Percentiles rank a stretch among this genome's conserved stretches.
phyloP scores from a whole-genome alignment of 2,113 vertebrate species.

The Oreochromis tanganicae region DNA sequence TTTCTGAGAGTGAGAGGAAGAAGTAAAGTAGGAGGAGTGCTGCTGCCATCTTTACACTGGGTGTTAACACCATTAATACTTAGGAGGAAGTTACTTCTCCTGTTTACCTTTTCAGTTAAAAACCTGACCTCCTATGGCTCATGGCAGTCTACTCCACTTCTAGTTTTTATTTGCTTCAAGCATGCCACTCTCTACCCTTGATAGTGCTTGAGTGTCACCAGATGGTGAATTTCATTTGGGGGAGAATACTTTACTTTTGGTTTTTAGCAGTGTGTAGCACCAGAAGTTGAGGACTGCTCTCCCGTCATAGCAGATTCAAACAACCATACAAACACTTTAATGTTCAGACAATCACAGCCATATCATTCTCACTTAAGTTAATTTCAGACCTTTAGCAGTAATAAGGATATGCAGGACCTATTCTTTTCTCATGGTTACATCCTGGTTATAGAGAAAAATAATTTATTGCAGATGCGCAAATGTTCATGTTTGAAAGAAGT shows the following conservation, averaged over 20 bases:
- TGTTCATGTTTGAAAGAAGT: constrained; percentile 32
- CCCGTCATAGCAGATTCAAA: not conserved
- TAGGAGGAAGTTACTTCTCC: constrained; percentile 3
- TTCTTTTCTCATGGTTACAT: constrained; percentile 10
- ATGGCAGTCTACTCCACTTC: not conserved
- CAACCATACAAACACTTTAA: not conserved
- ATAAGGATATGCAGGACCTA: not conserved
- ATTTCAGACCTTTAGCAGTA: not conserved
- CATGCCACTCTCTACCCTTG: not conserved
- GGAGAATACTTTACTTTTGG: not conserved
- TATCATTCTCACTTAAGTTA: not conserved
- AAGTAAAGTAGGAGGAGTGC: not conserved
- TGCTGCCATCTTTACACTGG: constrained; percentile 44
- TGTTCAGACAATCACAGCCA: constrained; percentile 60
- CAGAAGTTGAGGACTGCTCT: not conserved
- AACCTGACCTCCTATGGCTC: not conserved
- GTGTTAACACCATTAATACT: constrained; percentile 19
- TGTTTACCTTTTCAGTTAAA: constrained; percentile 2
- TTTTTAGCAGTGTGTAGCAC: not conserved
- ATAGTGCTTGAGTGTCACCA: not conserved
- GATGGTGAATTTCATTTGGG: not conserved
- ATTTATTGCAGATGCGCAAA: constrained; percentile 68
- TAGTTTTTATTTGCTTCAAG: not conserved
- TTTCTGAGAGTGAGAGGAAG: not conserved
- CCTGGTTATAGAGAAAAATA: constrained; percentile 44